phyloP scores from a whole-genome alignment of 2,113 vertebrate species.

The Tetrao urogallus region DNA sequence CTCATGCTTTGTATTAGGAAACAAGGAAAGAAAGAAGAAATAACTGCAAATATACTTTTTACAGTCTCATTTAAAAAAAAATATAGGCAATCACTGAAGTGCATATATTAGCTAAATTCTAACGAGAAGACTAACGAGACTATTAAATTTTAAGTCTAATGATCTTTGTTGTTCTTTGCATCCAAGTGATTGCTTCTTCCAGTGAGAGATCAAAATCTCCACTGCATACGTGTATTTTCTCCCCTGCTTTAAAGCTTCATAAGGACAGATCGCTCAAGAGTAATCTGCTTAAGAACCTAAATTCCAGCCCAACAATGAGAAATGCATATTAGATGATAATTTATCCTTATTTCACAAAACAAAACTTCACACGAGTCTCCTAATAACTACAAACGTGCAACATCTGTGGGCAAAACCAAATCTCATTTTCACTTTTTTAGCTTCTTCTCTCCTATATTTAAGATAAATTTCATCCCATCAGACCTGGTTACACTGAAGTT shows the following conservation, averaged over 20 bases:
- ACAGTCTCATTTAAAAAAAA: constrained; percentile 51
- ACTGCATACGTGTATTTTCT: not conserved
- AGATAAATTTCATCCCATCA: not conserved
- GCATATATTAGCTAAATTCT: constrained; percentile 62
- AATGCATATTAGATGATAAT: not conserved
- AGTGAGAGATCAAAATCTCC: not conserved
- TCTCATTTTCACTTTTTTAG: not conserved
- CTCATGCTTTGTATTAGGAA: not conserved
- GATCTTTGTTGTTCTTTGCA: constrained; percentile 45
- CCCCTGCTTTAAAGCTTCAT: not conserved
- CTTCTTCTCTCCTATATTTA: not conserved
- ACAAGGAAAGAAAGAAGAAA: not conserved
- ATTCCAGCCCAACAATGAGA: not conserved
- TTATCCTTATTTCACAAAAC: not conserved
- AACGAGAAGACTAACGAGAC: constrained; percentile 62
- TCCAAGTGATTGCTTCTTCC: constrained; percentile 20
- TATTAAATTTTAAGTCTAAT: constrained; percentile 67
- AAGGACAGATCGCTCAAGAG: not conserved
- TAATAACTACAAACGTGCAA: not conserved
- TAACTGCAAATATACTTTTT: constrained; percentile 38
- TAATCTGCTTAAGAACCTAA: not conserved
- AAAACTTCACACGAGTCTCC: not conserved
- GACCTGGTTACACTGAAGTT: not conserved
- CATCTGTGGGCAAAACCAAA: not conserved
- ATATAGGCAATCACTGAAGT: constrained; percentile 54